These are phyloP conservation scores for Saccostrea glomerata DNA, from an alignment of 1,140 invertebrate species.

Conservation along the genomic window DNA sequence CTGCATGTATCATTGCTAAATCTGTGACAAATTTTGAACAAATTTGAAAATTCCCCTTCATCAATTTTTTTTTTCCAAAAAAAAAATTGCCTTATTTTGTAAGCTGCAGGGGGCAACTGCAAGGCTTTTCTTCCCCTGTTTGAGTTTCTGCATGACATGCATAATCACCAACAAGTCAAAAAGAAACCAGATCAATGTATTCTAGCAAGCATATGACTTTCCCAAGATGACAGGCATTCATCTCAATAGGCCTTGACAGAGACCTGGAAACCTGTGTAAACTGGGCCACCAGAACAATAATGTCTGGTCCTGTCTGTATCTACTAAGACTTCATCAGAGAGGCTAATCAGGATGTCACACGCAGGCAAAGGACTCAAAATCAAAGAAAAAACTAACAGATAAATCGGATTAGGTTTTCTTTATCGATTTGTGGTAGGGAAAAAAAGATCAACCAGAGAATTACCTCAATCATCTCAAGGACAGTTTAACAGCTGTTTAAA, in stretches of 20 bases:
- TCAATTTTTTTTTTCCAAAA: too few relatives aligned
- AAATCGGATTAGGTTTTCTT: not conserved
- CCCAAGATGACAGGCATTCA: not conserved
- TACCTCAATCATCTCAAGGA: not conserved
- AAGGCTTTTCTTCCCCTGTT: not conserved
- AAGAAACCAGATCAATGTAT: not conserved
- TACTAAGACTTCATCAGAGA: not conserved
- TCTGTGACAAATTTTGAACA: not conserved
- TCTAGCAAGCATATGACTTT: not conserved
- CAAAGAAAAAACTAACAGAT: not conserved
- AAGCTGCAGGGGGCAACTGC: too few relatives aligned
- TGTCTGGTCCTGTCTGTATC: not conserved
- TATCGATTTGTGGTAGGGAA: not conserved
- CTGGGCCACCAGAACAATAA: not conserved
- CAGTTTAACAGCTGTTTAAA: not conserved
- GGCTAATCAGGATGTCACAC: not conserved
- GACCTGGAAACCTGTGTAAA: constrained; percentile 10
- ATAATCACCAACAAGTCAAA: not conserved
- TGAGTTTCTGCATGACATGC: not conserved
- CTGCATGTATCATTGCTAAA: not conserved
- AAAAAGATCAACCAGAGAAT: not conserved
- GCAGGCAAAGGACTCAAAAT: not conserved
- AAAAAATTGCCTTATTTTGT: not conserved
- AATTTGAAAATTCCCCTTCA: not conserved
- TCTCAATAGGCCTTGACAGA: not conserved